These are phyloP conservation scores for Microcebus lehilahytsara DNA, from an alignment of 2,113 vertebrate species.

Conservation along the genomic window DNA sequence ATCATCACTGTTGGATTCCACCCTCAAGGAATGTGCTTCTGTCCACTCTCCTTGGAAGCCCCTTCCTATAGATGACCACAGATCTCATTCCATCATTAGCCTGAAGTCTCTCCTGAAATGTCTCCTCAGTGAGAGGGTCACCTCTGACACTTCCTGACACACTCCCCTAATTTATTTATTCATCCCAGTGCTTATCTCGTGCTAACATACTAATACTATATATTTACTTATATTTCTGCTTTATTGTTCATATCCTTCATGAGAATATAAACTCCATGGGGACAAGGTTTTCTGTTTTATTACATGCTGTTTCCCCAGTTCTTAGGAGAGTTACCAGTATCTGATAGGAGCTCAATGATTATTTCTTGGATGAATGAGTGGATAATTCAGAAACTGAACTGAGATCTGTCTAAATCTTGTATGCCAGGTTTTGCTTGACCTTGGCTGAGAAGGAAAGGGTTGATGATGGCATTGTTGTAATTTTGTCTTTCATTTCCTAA, in stretches of 20 bases:
- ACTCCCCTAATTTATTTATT: not conserved
- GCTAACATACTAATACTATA: not conserved
- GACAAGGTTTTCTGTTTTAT: not conserved
- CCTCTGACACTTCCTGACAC: not conserved
- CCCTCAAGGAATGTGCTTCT: not conserved
- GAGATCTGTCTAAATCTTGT: not conserved
- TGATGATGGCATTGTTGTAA: not conserved
- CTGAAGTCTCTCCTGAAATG: not conserved
- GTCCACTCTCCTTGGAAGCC: not conserved
- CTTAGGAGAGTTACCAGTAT: not conserved
- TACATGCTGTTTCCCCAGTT: not conserved
- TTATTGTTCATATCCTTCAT: not conserved
- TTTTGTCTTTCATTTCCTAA: not conserved
- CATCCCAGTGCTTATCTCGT: not conserved
- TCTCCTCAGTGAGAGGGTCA: not conserved
- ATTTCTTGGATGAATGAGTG: not conserved
- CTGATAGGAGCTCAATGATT: not conserved
- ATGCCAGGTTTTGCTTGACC: not conserved
- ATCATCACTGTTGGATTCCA: not conserved
- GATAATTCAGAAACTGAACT: not conserved
- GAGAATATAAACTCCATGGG: not conserved
- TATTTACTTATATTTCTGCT: not conserved
- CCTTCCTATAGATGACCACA: not conserved
- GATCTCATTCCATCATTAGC: not conserved
- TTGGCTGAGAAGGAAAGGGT: not conserved